Percentiles rank a stretch among this genome's conserved stretches.
phyloP scores from a whole-genome alignment of 2,113 vertebrate species.

The crab-eating macaque (Macaca fascicularis) region DNA sequence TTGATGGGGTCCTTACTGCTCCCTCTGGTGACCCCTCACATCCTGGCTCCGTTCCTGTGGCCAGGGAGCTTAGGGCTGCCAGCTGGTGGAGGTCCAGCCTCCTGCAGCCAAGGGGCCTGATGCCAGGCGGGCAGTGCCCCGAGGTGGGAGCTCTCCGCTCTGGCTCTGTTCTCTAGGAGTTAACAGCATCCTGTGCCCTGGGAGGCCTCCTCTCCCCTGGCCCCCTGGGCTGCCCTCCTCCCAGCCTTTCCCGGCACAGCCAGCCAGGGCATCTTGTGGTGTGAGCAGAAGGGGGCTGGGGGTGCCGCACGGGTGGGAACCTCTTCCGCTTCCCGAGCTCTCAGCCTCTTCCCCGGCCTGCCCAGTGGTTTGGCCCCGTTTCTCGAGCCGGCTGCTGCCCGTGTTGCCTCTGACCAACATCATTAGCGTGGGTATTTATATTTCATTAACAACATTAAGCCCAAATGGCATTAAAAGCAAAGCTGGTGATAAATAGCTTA shows the following conservation, averaged over 20 bases:
- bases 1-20: not conserved
- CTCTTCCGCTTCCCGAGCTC: conserved; percentile 69
- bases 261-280: conserved; percentile 38
- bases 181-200: not conserved
- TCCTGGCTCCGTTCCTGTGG: not conserved
- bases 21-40: not conserved
- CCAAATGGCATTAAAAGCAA: conserved; percentile 91
- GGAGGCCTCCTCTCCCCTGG: not conserved
- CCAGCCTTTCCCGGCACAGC: conserved; percentile 62
- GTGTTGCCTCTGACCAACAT: conserved; percentile 89
- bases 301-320: conserved; percentile 46
- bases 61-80: conserved; percentile 63
- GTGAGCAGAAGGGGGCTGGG: conserved; percentile 39
- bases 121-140: conserved; percentile 62
- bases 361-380: conserved; percentile 83
- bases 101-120: conserved; percentile 52
- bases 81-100: conserved; percentile 71
- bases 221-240: not conserved
- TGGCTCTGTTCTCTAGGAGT: not conserved
- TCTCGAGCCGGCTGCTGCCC: conserved; percentile 85
- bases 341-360: conserved; percentile 69
- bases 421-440: conserved; percentile 90
- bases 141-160: conserved; percentile 15
- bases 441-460: conserved; percentile 92
- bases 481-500: conserved; percentile 90